These are phyloP conservation scores for Phataginus tetradactyla DNA, from an alignment of 2,797 vertebrate genomes.

Conservation along the genomic window DNA sequence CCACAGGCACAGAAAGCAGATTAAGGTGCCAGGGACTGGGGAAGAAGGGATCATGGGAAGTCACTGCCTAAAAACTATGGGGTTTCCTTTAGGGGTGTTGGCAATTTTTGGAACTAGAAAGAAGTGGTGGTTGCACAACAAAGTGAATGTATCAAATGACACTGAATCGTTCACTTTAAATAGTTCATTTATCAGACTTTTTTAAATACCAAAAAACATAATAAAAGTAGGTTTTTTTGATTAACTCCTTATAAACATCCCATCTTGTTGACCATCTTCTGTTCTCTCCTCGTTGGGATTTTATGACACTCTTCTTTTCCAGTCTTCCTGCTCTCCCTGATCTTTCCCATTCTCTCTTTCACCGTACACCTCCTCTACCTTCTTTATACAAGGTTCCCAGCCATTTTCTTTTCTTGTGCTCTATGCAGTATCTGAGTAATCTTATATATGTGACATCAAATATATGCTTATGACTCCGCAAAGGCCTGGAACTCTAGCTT, in stretches of 20 bases:
- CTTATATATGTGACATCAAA: background rate
- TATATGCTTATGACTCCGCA: background rate
- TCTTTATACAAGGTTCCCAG: background rate
- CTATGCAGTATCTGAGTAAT: background rate
- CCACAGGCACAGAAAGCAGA: background rate
- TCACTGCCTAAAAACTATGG: background rate
- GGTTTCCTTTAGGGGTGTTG: background rate
- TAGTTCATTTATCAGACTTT: background rate
- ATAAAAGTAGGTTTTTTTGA: too few species aligned
- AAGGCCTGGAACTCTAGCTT: background rate
- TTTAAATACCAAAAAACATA: too few species aligned
- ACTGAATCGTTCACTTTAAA: background rate
- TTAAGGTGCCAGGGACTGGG: background rate
- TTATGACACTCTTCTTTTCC: background rate
- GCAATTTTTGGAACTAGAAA: background rate
- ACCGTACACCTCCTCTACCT: background rate
- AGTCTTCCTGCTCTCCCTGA: background rate
- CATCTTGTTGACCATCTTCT: background rate
- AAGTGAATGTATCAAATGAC: background rate
- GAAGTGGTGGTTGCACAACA: background rate
- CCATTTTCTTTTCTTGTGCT: background rate
- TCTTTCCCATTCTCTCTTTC: background rate
- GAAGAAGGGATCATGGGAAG: background rate
- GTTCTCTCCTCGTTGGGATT: background rate
- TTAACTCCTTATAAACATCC: background rate